A percentile compares a stretch with the other conserved stretches of the same genome.
Conservation (phyloP, 2,888 invertebrate genomes). For the Drosophila yooni region DNA sequence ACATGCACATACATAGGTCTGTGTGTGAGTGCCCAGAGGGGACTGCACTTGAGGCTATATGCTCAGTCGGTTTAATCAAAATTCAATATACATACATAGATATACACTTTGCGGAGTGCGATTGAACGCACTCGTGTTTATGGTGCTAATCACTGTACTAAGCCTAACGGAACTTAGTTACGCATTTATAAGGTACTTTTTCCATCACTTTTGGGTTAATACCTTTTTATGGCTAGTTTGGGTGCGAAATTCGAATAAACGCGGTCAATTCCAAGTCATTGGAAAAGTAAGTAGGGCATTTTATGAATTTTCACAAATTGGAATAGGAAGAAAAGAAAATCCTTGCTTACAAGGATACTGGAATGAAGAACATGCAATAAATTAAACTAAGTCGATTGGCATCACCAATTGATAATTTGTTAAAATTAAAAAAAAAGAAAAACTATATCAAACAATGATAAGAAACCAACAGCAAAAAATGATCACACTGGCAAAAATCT, state of each 20-base stretch:
- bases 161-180: neutral
- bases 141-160: neutral
- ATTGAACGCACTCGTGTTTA: neutral
- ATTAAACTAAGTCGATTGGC: neutral
- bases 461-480: too few relatives aligned
- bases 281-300: accelerated
- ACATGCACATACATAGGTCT: neutral
- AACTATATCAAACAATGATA: too few relatives aligned
- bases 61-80: conserved; percentile 47
- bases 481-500: too few relatives aligned
- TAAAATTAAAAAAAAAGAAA: too few relatives aligned
- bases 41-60: conserved; percentile 5
- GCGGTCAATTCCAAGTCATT: neutral
- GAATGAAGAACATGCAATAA: neutral
- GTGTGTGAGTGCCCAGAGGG: neutral
- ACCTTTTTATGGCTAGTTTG: neutral
- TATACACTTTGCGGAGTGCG: neutral
- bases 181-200: neutral
- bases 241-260: neutral
- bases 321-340: neutral
- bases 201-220: neutral
- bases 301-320: neutral
- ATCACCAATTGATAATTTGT: too few relatives aligned
- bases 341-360: neutral
- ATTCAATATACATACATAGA: conserved; percentile 44